These are phyloP conservation scores for Anthopleura xanthogrammica DNA, from an alignment of 92 coral and sea anemone genomes.

Conservation along the genomic window DNA sequence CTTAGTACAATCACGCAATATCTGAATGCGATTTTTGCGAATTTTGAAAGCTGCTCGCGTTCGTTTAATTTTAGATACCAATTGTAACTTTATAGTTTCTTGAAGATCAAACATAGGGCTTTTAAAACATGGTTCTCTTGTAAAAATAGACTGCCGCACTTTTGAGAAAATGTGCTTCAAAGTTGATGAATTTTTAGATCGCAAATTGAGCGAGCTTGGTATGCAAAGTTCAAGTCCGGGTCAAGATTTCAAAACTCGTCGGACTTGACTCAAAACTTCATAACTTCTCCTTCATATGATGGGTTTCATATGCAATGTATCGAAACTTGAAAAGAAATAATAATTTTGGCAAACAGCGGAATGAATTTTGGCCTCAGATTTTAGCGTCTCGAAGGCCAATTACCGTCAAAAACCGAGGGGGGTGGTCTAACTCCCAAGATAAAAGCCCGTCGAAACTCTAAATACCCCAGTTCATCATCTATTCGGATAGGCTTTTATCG, in stretches of 20 bases:
- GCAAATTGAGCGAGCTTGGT: not conserved
- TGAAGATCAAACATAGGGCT: not conserved
- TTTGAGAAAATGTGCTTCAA: not conserved
- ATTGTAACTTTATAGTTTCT: not conserved
- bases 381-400: not conserved
- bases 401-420: not conserved
- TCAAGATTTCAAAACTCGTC: not conserved
- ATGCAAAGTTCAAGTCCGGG: not conserved
- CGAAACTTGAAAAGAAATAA: not conserved
- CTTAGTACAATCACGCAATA: not conserved
- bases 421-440: not conserved
- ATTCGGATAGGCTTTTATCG: not conserved
- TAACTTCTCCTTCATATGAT: not conserved
- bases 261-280: not conserved
- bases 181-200: not conserved
- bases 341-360: not conserved
- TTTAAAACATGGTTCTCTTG: not conserved
- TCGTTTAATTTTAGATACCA: not conserved
- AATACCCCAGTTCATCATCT: not conserved
- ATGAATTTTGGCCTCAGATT: not conserved
- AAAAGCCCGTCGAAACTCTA: not conserved
- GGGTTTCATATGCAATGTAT: not conserved
- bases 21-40: not conserved
- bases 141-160: not conserved
- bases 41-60: slow-evolving; percentile 2